phyloP scores from a whole-genome alignment of 1,140 invertebrate species.

The Panagrolaimus sp. region DNA sequence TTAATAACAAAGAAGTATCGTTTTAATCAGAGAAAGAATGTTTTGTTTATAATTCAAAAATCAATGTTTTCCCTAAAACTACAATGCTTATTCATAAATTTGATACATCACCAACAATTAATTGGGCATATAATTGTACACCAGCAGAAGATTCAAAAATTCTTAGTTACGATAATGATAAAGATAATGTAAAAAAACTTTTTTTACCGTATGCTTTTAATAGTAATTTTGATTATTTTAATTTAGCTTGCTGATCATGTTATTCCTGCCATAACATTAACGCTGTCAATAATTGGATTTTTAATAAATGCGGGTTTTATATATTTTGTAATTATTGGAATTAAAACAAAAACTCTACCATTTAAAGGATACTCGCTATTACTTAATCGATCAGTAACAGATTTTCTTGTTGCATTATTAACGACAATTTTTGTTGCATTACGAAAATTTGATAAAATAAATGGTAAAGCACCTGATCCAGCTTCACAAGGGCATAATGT shows the following conservation, averaged over 20 bases:
- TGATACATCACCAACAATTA: slow-evolving; percentile 9
- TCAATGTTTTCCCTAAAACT: no score
- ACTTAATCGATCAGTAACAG: slow-evolving; percentile 38
- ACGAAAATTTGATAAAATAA: slow-evolving; percentile 30
- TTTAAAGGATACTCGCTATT: slow-evolving; percentile 40
- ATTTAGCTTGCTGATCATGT: slow-evolving; percentile 35
- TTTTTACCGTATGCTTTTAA: no score
- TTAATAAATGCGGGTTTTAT: slow-evolving; percentile 34
- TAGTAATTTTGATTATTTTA: neutral
- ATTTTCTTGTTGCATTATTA: slow-evolving; percentile 32
- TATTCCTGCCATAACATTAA: slow-evolving; percentile 29
- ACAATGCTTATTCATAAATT: neutral
- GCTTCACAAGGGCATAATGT: slow-evolving; percentile 14
- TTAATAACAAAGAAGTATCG: no score
- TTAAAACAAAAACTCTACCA: slow-evolving; percentile 32
- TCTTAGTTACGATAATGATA: neutral
- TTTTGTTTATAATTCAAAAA: no score
- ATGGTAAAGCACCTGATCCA: slow-evolving; percentile 15
- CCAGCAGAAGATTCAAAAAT: slow-evolving; percentile 5
- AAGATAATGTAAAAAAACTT: neutral
- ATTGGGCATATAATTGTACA: slow-evolving; percentile 7
- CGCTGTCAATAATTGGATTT: slow-evolving; percentile 26
- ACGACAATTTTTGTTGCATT: slow-evolving; percentile 38
- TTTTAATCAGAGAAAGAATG: no score
- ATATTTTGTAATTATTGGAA: slow-evolving; percentile 28